These are phyloP conservation scores for Parauchenoglanis ngamensis DNA, from an alignment of 2,797 vertebrate genomes.

Conservation along the genomic window DNA sequence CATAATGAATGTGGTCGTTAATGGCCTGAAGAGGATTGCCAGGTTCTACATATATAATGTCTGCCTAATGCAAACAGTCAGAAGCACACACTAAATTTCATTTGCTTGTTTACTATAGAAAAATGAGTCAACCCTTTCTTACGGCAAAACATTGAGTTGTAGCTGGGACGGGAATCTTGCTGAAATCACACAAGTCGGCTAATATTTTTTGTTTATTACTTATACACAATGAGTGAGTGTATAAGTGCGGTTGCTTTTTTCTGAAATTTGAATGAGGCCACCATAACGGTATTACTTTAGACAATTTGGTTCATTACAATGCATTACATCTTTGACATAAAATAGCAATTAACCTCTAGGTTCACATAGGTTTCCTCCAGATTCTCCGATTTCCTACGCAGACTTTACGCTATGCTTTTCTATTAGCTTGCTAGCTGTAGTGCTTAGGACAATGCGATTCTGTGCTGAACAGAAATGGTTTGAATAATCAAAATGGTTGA, in stretches of 20 bases:
- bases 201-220: background rate
- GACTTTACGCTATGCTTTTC: background rate
- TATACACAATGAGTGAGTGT: background rate
- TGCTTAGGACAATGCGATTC: background rate
- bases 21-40: background rate
- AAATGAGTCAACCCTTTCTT: background rate
- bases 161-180: background rate
- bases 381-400: background rate
- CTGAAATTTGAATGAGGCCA: background rate
- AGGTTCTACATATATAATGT: background rate
- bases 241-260: background rate
- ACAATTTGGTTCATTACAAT: background rate
- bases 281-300: background rate
- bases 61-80: background rate
- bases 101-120: background rate
- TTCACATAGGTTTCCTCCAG: background rate
- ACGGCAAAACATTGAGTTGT: background rate
- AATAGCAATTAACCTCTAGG: background rate
- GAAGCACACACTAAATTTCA: background rate
- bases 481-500: background rate
- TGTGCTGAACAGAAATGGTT: background rate
- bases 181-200: background rate
- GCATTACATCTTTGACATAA: background rate
- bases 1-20: background rate
- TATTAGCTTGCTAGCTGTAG: background rate